Percentiles rank a stretch among this genome's conserved stretches.
These are phyloP conservation scores for Fulica atra DNA, from an alignment of 2,113 vertebrate genomes.

Conservation along the genomic window DNA sequence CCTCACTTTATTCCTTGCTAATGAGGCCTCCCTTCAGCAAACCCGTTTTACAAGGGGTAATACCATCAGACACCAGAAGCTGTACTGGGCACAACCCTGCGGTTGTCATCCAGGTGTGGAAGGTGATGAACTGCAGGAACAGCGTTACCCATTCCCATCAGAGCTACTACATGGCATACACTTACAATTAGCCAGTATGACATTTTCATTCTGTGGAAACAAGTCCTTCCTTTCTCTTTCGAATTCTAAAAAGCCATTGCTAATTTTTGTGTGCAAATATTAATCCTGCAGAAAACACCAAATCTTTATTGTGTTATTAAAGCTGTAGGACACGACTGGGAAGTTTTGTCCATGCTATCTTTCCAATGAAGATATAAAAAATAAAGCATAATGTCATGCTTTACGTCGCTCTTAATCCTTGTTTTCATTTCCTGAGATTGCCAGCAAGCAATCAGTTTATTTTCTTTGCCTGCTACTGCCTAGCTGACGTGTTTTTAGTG, in stretches of 20 bases:
- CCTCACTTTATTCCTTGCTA: not conserved
- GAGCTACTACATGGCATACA: not conserved
- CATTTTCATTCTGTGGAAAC: not conserved
- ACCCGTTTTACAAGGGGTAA: not conserved
- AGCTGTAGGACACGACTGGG: not conserved
- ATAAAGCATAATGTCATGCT: not conserved
- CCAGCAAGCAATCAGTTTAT: not conserved
- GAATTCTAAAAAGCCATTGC: not conserved
- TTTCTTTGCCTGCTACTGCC: not conserved
- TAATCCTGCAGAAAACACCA: not conserved
- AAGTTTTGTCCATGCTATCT: not conserved
- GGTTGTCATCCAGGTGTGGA: not conserved
- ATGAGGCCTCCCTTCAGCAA: not conserved
- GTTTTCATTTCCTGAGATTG: not conserved
- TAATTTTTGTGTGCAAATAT: not conserved
- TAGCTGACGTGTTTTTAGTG: not conserved
- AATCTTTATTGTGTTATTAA: not conserved
- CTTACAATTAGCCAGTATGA: not conserved
- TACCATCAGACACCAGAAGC: not conserved
- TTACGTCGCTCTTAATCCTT: not conserved
- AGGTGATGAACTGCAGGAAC: not conserved
- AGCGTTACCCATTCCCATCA: not conserved
- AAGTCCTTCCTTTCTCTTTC: not conserved
- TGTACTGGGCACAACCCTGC: not conserved
- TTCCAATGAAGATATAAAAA: not conserved